Evolutionary conservation across 2,113 vertebrate species (phyloP).

Genomic region (Connochaetes taurinus): DNA sequence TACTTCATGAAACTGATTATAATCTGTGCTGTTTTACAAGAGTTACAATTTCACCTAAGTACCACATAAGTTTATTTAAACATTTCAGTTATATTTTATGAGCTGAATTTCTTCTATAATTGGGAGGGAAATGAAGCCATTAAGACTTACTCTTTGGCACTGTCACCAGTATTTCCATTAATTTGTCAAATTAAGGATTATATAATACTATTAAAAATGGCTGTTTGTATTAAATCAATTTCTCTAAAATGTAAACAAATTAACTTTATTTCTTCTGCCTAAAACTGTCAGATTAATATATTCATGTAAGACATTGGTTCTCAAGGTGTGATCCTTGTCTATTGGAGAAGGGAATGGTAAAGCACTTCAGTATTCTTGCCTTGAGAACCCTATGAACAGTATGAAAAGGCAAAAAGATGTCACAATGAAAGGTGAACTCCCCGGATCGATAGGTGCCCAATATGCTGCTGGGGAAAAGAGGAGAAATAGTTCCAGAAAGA

Average conservation of each 20-base stretch:
- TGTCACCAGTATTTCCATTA: constrained; percentile 57
- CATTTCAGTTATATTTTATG: constrained; percentile 54
- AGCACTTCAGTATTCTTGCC: not conserved
- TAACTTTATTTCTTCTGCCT: constrained; percentile 45
- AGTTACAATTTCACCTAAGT: constrained; percentile 46
- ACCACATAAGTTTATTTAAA: constrained; percentile 61
- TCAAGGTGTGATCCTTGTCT: not conserved
- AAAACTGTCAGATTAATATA: constrained; percentile 50
- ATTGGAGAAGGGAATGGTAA: not conserved
- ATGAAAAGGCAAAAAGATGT: not conserved
- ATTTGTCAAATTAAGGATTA: constrained; percentile 62
- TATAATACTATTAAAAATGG: constrained; percentile 53
- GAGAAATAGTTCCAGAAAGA: not conserved
- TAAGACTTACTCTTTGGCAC: constrained; percentile 59
- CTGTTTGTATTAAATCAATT: constrained; percentile 45
- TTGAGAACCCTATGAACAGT: not conserved
- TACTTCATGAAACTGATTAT: constrained; percentile 38
- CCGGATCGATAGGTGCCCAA: not conserved
- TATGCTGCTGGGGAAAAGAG: not conserved
- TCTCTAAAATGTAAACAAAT: constrained; percentile 50
- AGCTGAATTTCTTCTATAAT: constrained; percentile 47
- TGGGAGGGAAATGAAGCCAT: constrained; percentile 29
- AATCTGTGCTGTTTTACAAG: constrained; percentile 48
- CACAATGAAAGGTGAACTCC: not conserved
- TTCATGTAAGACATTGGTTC: constrained; percentile 1